Base-by-base conservation (phyloP, 2,888 invertebrate species). In the Pyrocoelia pectoralis region DNA sequence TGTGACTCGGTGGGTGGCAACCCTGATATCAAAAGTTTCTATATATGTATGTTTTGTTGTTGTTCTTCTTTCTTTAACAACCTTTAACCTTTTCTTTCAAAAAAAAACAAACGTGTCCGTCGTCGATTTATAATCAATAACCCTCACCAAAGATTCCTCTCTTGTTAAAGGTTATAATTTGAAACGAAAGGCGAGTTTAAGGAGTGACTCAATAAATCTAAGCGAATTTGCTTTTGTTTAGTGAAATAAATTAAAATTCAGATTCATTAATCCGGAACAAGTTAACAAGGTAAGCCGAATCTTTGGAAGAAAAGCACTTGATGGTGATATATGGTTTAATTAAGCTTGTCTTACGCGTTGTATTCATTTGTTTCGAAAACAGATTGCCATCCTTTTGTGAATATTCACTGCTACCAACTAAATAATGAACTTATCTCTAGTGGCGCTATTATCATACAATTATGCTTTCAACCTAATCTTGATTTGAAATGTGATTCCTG, bases 291-390 rank as follows among this genome's bases (percentile, higher is more conserved):
- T 79, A 78, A 78, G 77, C 77, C 76, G 71, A 75, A 77, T 77
- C 76, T 77, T 76, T 68, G 74, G 72, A 72, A 70, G 61, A 67
- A 62, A 73, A 73, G 73, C 72, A 73, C 71, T 76, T 77, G 77
- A 78, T 77, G 72, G 78, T 80, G 80, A 80, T 80, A 75, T 80
- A 80, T 80, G 75, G 78, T 79, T 80, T 80, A 80, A 80, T 80
- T 80, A 79, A 80, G 76, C 78, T 79, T 79, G 80, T 80, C 80
- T 79, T 79, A 78, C 77, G 77, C 78, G 74, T 76, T 80, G 80
- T 80, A 79, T 80, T 80, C 80, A 80, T 80, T 80, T 80, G 80
- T 80, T 80, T 78, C 75, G 76, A 75, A 79, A 79, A 79, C 77
- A 76, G 79, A 80, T 78, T 79, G 77, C 76, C 76, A 75, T 75